phyloP scores from a whole-genome alignment of 1,140 invertebrate species.

The Mizuhopecten yessoensis region DNA sequence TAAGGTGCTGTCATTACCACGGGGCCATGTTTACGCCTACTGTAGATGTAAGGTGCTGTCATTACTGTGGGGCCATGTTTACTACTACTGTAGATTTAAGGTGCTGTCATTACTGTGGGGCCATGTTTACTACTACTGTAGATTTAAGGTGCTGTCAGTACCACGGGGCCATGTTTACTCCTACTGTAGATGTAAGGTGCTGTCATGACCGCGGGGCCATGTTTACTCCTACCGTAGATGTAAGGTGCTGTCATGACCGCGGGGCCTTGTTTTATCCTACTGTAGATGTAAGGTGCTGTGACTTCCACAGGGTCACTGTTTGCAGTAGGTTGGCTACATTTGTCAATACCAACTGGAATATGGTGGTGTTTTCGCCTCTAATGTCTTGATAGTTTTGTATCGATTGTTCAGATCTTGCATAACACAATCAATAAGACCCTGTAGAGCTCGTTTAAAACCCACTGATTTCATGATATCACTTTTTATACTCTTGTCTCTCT shows the following conservation, averaged over 20 bases:
- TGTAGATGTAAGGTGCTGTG: slow-evolving; percentile 1
- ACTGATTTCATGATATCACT: slow-evolving; percentile 30
- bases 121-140: neutral
- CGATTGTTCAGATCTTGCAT: slow-evolving; percentile 38
- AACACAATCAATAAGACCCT: slow-evolving; percentile 33
- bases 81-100: neutral
- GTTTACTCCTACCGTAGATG: neutral
- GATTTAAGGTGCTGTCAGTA: no score
- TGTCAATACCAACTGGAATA: slow-evolving; percentile 38
- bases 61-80: no score
- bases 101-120: neutral
- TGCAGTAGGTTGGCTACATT: neutral
- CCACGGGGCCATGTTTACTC: neutral
- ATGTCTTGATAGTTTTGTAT: slow-evolving; percentile 15
- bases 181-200: no score
- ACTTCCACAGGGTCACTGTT: neutral
- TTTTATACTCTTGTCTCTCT: slow-evolving; percentile 26
- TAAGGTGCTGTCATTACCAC: neutral
- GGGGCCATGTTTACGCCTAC: neutral
- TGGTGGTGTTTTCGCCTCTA: neutral
- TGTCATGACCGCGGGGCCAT: neutral
- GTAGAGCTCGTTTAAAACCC: slow-evolving; percentile 25
- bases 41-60: neutral
- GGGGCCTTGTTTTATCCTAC: neutral
- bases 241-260: neutral